Evolutionary conservation across 2,888 invertebrate species (phyloP), one percentile per base, ranked within the genome.

Genomic region (Tillus elongatus): DNA sequence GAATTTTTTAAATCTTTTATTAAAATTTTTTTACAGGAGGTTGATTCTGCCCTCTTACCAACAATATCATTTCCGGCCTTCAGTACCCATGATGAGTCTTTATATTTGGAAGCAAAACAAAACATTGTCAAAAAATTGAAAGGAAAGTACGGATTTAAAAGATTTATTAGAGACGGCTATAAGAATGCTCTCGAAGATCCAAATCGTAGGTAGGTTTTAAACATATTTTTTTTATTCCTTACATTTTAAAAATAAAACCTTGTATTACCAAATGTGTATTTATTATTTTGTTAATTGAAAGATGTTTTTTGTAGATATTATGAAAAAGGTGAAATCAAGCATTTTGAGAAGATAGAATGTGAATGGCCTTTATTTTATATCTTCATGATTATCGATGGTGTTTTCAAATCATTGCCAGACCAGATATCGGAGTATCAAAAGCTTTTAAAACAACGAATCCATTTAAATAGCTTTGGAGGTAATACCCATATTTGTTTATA

Each of bases 331-430:
- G 95, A 97, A 69, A 78, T 95, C 2, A 93, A 91, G 65, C 83
- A 90, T 57, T 98, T 95, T 67, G 95, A 97, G 57, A 86, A 86
- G 29, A 76, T 97, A 9, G 98, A 98, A 68, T 90, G 91, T 47
- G 96, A 98, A 63, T 98, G 97, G 95, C 98, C 98, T 0, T 65
- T 98, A 33, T 96, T 98, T 66, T 92, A 86, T 58, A 83, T 93
- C 29, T 86, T 85, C 62, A 86, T 98, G 82, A 87, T 96, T 32
- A 91, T 98, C 49, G 96, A 98, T 63, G 93, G 96, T 6, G 87
- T 89, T 33, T 91, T 89, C 59, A 83, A 84, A 54, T 79, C 85
- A 11, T 69, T 88, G 45, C 82, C 86, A 2, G 87, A 89, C 35
- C 91, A 93, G 70, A 85, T 91, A n/a, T 82, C 88, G 44, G 84